Evolutionary conservation across 2,797 vertebrate genomes (phyloP), one percentile per base, ranked within the genome.

Genomic region (Streptopelia turtur): DNA sequence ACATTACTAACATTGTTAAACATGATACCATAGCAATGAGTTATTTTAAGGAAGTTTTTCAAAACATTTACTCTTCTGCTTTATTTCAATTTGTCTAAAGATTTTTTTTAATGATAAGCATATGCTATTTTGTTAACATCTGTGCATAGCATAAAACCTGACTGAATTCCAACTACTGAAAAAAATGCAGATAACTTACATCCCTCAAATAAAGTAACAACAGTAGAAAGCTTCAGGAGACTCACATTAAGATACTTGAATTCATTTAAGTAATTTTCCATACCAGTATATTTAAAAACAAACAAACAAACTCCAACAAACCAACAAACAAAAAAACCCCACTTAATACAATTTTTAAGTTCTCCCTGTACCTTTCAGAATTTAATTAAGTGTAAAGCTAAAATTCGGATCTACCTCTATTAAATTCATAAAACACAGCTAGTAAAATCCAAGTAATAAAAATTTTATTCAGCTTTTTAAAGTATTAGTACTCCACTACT

Each of bases 51-150:
- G 98, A 98, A 98, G 97, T 98, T 98, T 98, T 94, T 97, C 97
- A 97, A 98, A 98, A 98, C 97, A 98, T 98, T 98, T 98, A 98
- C 97, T 98, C 98, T 98, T 97, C 97, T 98, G 98, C 94, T 98
- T 98, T 98, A 98, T 97, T 98, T 98, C 97, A 98, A 98, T 98
- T 98, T 98, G 97, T 97, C 97, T 98, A 97, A 98, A 98, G 98
- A 97, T 97, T 97, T 97, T 95, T 93, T 92, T 96, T 95, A 97
- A 98, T 98, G 97, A 98, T 97, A 98, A 97, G 97, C 97, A 98
- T 92, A 97, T 97, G 98, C 95, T 97, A 92, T 96, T 97, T 97
- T 96, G 89, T 94, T 97, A 97, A 96, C 94, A 97, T 97, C 96
- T 97, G 95, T 93, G 93, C 83, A 82, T 45, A 84, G 86, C 83